Conservation (phyloP, 2,797 vertebrate species). For the Euphonia xanthogaster region DNA sequence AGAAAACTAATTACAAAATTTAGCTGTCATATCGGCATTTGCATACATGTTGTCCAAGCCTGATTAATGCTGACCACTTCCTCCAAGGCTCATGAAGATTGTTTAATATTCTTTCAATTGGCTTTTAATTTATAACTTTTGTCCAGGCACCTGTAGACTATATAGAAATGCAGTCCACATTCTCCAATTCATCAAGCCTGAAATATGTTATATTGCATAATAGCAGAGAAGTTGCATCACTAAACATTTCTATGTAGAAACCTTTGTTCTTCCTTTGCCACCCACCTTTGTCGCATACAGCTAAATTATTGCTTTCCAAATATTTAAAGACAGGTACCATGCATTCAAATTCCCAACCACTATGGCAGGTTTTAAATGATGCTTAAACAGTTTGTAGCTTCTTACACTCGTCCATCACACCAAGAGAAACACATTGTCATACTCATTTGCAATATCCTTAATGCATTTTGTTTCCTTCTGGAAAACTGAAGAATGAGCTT, state of each 20-base stretch:
- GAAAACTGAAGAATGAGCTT: neutral
- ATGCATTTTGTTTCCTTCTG: neutral
- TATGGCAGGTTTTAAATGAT: neutral
- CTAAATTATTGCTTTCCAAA: neutral
- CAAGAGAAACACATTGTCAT: neutral
- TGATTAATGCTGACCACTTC: neutral
- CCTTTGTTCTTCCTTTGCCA: neutral
- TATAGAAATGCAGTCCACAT: neutral
- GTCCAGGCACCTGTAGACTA: neutral
- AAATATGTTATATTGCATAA: neutral
- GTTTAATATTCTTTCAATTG: neutral
- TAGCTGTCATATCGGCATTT: neutral
- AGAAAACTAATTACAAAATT: neutral
- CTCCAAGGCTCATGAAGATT: neutral
- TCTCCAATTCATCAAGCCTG: neutral
- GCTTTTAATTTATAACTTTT: neutral
- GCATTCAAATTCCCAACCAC: neutral
- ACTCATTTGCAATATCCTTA: neutral
- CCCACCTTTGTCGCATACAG: accelerated
- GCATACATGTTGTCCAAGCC: neutral
- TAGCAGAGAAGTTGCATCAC: neutral
- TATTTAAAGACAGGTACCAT: neutral
- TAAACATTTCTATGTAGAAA: neutral
- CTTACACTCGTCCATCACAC: neutral
- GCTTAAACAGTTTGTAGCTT: neutral